Evolutionary conservation across 1,140 invertebrate genomes (phyloP).

Genomic region (Drosophila kohkoa): DNA sequence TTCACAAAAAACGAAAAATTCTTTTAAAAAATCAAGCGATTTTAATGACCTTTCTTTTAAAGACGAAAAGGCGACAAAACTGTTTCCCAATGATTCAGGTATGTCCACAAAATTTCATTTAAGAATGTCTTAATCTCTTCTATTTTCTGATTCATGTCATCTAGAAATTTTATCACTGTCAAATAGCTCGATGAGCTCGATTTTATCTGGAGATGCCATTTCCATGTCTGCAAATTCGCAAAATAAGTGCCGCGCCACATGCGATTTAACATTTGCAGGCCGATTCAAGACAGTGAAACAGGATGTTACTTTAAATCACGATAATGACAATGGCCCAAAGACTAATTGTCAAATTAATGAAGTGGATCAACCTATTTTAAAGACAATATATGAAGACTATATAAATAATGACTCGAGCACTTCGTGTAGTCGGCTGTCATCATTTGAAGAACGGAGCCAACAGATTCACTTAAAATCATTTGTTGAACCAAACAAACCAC

Average conservation of each 20-base stretch:
- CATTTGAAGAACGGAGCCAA: constrained; percentile 40
- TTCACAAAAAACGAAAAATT: constrained; percentile 18
- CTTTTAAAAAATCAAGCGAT: constrained; percentile 6
- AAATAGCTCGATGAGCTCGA: constrained; percentile 81
- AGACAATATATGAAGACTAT: constrained; percentile 39
- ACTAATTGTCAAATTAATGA: constrained; percentile 27
- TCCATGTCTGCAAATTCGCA: constrained; percentile 41
- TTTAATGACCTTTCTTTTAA: constrained; percentile 18
- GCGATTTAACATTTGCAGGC: constrained; percentile 77
- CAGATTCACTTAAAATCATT: constrained; percentile 25
- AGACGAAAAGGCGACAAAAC: constrained; percentile 7
- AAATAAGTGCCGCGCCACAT: constrained; percentile 35
- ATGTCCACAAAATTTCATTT: not conserved
- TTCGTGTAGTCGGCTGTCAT: constrained; percentile 63
- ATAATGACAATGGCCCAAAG: constrained; percentile 30
- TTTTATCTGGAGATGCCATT: constrained; percentile 64
- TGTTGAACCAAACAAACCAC: constrained; percentile 32
- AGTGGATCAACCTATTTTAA: constrained; percentile 2
- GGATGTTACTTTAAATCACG: constrained; percentile 15
- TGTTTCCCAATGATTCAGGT: constrained; percentile 56
- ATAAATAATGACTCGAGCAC: constrained; percentile 63
- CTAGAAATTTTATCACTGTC: constrained; percentile 77
- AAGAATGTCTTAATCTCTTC: not conserved
- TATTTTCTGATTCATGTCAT: not conserved
- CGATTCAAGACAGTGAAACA: constrained; percentile 63